Evolutionary conservation across 1,140 invertebrate species (phyloP).

Genomic region (Sminthurides bifidus): DNA sequence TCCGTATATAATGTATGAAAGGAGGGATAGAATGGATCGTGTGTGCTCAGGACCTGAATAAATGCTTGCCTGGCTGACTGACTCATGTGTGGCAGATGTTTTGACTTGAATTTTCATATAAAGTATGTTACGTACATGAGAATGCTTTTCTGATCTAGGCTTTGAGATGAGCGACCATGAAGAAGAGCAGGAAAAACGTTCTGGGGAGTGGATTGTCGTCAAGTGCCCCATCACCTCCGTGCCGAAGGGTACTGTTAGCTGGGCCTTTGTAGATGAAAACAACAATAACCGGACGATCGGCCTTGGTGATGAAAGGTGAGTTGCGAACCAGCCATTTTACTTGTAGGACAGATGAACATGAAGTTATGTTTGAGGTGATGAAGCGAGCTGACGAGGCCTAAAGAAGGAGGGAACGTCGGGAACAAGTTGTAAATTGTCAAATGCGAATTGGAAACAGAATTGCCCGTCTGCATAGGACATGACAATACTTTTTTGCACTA

Average conservation of each 20-base stretch:
- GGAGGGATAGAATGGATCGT: too few relatives aligned
- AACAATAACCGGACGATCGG: not conserved
- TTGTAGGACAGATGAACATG: not conserved
- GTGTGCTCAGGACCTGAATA: too few relatives aligned
- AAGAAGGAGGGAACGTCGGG: not conserved
- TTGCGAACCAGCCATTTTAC: not conserved
- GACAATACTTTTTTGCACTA: not conserved
- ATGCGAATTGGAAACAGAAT: not conserved
- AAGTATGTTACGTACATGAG: too few relatives aligned
- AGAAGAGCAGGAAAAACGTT: too few relatives aligned
- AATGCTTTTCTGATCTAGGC: too few relatives aligned
- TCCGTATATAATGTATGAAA: too few relatives aligned
- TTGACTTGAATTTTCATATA: too few relatives aligned
- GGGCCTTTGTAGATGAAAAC: not conserved
- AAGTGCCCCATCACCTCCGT: conserved; percentile 8
- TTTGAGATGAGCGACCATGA: too few relatives aligned
- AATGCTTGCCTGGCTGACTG: too few relatives aligned
- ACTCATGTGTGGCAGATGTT: too few relatives aligned
- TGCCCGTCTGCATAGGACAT: not conserved
- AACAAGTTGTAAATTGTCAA: not conserved
- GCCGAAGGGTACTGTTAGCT: conserved; percentile 1
- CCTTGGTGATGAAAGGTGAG: not conserved
- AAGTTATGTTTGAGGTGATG: not conserved
- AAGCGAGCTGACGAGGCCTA: not conserved
- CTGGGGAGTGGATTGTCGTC: conserved; percentile 9